Evolutionary conservation across 2,888 invertebrate genomes (phyloP).

Genomic region (Biston betularia): DNA sequence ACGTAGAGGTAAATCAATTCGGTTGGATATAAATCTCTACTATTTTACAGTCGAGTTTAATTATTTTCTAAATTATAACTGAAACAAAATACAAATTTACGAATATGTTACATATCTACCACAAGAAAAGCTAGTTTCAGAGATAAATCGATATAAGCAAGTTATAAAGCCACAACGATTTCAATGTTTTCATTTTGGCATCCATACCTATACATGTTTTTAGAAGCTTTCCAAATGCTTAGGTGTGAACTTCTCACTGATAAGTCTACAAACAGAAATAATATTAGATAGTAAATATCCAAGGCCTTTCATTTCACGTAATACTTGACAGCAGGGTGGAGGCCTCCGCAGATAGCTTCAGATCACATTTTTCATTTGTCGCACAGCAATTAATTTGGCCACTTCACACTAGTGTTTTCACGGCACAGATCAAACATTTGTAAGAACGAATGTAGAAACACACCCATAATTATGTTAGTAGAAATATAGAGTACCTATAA

Average conservation of each 20-base stretch:
- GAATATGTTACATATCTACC: too few relatives aligned
- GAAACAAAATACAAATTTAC: too few relatives aligned
- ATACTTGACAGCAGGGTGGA: slow-evolving; percentile 14
- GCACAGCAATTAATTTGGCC: slow-evolving; percentile 17
- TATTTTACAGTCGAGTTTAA: too few relatives aligned
- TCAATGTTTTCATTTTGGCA: slow-evolving; percentile 3
- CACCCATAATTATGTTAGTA: slow-evolving; percentile 9
- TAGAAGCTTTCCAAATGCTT: not conserved
- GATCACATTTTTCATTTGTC: slow-evolving; percentile 15
- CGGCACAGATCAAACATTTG: slow-evolving; percentile 7
- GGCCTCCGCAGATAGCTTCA: slow-evolving; percentile 15
- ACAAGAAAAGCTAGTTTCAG: not conserved
- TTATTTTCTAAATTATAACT: too few relatives aligned
- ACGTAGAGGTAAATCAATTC: too few relatives aligned
- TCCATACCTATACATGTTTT: not conserved
- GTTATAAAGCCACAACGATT: slow-evolving; percentile 2
- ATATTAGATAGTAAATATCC: slow-evolving; percentile 1
- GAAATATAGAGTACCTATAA: slow-evolving; percentile 72
- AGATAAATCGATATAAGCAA: slow-evolving; percentile 11
- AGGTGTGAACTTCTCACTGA: not conserved
- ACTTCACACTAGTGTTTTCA: slow-evolving; percentile 6
- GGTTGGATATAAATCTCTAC: too few relatives aligned
- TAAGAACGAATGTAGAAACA: slow-evolving; percentile 2
- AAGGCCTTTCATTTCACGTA: slow-evolving; percentile 19
- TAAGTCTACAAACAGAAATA: not conserved